Percentiles rank a stretch among this genome's conserved stretches.
Conservation (phyloP, 2,888 invertebrate species). For the Cataglyphis rosenhaueri region DNA sequence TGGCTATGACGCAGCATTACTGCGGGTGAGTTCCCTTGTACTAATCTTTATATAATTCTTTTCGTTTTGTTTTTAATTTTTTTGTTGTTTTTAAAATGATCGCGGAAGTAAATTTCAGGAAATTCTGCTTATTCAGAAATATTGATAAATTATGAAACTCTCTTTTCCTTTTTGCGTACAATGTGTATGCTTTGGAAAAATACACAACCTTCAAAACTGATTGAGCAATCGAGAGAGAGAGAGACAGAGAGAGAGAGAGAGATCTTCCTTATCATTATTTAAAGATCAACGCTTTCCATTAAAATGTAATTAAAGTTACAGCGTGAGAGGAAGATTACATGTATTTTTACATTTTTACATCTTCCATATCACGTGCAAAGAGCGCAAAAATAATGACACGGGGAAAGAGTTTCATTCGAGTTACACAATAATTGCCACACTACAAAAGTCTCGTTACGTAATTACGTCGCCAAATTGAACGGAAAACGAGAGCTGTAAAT, state of each 20-base stretch:
- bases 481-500: not conserved
- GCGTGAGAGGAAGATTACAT: not conserved
- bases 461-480: conserved; percentile 10
- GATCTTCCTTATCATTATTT: not conserved
- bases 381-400: not conserved
- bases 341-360: conserved; percentile 1
- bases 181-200: not conserved
- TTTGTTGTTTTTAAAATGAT: not conserved
- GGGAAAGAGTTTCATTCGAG: not conserved
- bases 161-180: not conserved
- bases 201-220: not conserved
- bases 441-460: conserved; percentile 2
- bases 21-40: conserved; percentile 6
- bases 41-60: not conserved
- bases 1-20: not conserved
- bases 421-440: not conserved
- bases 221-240: not conserved
- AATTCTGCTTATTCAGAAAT: conserved; percentile 4
- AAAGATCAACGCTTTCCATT: not conserved
- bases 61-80: not conserved
- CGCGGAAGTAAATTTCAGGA: not conserved
- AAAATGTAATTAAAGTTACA: not conserved
- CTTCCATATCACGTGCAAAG: not conserved
- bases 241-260: no score
- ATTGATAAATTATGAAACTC: not conserved